phyloP scores from a whole-genome alignment of 1,140 invertebrate species.

The Acromyrmex echinatior region DNA sequence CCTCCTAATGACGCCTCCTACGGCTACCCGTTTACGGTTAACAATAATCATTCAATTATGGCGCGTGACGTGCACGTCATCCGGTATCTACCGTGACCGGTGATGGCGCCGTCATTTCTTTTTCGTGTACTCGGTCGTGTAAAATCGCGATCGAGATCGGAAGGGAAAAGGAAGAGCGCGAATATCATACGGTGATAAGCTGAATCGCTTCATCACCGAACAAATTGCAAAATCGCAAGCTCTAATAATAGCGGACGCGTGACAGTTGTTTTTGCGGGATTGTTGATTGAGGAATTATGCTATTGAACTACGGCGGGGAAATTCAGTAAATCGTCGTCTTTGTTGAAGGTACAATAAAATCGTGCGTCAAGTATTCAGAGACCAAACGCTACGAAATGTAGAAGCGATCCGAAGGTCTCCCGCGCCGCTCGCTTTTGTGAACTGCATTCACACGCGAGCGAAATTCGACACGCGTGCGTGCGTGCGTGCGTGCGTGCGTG shows the following conservation, averaged over 20 bases:
- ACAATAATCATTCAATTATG: conserved; percentile 81
- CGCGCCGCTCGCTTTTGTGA: conserved; percentile 39
- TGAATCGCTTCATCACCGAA: conserved; percentile 49
- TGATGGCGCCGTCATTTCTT: conserved; percentile 58
- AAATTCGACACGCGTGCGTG: conserved; percentile 9
- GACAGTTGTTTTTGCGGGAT: conserved; percentile 26
- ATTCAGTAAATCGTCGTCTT: background rate
- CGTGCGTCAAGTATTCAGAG: background rate
- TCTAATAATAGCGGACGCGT: conserved; percentile 29
- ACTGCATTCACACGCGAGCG: conserved; percentile 20
- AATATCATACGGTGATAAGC: conserved; percentile 33
- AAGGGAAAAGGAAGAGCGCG: background rate
- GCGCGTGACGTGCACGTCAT: conserved; percentile 74
- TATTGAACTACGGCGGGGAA: background rate
- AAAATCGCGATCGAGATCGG: conserved; percentile 31
- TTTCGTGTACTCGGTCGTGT: background rate
- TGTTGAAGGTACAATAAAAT: conserved; percentile 2
- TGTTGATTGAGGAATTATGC: background rate
- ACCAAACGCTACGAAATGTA: conserved; percentile 7
- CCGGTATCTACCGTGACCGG: conserved; percentile 52
- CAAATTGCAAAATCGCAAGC: conserved; percentile 44
- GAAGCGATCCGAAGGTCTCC: conserved; percentile 30
- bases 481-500: conserved; percentile 41
- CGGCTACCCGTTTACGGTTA: conserved; percentile 71
- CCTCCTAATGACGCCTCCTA: conserved; percentile 68